A percentile compares a stretch with the other conserved stretches of the same genome.
These are phyloP conservation scores for Euphonia xanthogaster DNA, from an alignment of 2,797 vertebrate species.

Conservation along the genomic window DNA sequence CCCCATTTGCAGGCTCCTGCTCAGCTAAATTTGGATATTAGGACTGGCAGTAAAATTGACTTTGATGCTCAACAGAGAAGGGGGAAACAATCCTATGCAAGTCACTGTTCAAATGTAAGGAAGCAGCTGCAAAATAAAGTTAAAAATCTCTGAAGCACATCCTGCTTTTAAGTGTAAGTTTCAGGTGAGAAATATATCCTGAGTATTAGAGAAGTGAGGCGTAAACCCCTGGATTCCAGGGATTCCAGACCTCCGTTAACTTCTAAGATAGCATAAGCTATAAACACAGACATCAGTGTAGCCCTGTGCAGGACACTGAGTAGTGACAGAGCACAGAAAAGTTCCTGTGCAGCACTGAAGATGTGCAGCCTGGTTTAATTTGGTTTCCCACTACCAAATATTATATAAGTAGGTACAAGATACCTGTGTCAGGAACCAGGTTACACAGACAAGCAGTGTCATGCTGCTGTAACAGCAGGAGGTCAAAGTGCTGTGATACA, in stretches of 20 bases:
- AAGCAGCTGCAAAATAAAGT: not conserved
- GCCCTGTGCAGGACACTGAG: not conserved
- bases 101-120: not conserved
- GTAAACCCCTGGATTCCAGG: rapidly evolving
- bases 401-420: too few relatives aligned
- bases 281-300: not conserved
- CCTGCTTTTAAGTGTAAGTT: not conserved
- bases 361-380: not conserved
- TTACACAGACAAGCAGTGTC: not conserved
- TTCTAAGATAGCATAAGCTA: not conserved
- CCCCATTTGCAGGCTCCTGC: not conserved
- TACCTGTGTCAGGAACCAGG: not conserved
- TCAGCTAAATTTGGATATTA: not conserved
- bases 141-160: not conserved
- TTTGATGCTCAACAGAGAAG: rapidly evolving
- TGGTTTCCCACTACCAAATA: not conserved
- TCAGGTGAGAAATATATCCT: not conserved
- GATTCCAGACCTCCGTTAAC: not conserved
- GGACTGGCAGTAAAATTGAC: not conserved
- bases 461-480: not conserved
- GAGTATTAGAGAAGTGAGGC: not conserved
- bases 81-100: not conserved
- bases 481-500: not conserved
- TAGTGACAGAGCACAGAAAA: not conserved
- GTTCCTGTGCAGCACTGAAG: not conserved